Evolutionary conservation across 2,888 invertebrate species (phyloP), one percentile per base, ranked within the genome.

Genomic region (Celastrina argiolus): DNA sequence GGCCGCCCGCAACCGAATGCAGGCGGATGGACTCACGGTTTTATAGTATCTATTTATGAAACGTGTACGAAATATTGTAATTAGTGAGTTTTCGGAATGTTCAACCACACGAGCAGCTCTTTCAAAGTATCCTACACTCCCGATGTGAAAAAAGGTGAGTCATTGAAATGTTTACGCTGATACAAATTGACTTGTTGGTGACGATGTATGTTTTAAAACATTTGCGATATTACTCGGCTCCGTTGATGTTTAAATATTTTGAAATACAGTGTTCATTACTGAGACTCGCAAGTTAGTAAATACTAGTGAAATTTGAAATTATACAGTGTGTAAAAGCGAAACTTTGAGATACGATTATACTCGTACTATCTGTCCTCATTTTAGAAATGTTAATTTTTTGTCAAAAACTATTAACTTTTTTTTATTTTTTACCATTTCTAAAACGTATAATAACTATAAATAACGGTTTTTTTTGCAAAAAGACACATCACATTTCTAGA

Each of bases 31-130:
- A 81, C 76, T 76, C 5, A 22, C 51, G 22, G 51, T 79, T 80
- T 80, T 77, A 73, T 80, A 77, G 73, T 74, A 78, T 78, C 76
- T 79, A 78, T 80, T 82, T 81, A 76, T 71, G 74, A 74, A 74
- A 66, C 67, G 71, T 73, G 70, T 70, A 69, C 70, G 71, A 68
- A 68, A 66, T 68, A 72, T 73, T 73, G 59, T 72, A 69, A 71
- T 73, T 71, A 70, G 69, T 68, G 68, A 65, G 7, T 3, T 65
- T 69, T 68, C 67, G 63, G 31, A 71, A 87, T 88, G 88, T 87
- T 88, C 73, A 84, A 85, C 75, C 84, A 83, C 66, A 81, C 84
- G 10, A 81, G 81, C 68, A 81, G 81, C 71, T 82, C 82, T 59
- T 81, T 80, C 68, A 81, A 76, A 73, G 75, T 76, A 56, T 72